Evolutionary conservation across 2,113 vertebrate genomes (phyloP).

Genomic region (Gymnocephalus cernua): DNA sequence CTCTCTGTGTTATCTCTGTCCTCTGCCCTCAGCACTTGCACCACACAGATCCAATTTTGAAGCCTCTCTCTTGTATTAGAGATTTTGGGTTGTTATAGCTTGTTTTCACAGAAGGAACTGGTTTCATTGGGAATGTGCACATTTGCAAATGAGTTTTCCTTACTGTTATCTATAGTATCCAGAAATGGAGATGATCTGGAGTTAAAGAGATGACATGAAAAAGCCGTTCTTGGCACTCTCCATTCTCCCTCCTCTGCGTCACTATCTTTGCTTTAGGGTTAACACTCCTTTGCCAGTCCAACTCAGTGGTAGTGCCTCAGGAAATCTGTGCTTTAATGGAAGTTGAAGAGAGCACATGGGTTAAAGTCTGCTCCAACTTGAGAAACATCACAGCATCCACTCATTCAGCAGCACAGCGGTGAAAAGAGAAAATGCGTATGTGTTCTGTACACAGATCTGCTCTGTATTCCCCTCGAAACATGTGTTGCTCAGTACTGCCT

Average conservation of each 20-base stretch:
- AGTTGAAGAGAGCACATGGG: conserved; percentile 1
- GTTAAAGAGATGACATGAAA: neutral
- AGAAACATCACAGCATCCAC: conserved; percentile 38
- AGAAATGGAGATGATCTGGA: neutral
- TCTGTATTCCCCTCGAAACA: conserved; percentile 23
- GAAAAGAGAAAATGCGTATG: neutral
- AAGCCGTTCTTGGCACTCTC: neutral
- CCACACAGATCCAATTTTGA: conserved; percentile 41
- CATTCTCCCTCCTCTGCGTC: neutral
- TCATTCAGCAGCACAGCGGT: conserved; percentile 21
- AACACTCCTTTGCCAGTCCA: neutral
- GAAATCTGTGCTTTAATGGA: conserved; percentile 45
- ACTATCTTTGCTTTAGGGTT: neutral
- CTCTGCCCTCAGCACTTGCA: conserved; percentile 40
- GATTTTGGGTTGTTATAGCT: neutral
- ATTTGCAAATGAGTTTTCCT: neutral
- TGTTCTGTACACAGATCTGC: conserved; percentile 32
- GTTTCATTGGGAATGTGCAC: neutral
- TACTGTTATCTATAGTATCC: neutral
- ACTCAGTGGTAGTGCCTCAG: neutral
- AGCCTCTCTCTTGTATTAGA: conserved; percentile 20
- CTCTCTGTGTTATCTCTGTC: conserved; percentile 44
- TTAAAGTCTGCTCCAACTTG: conserved; percentile 11
- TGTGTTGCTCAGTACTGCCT: neutral
- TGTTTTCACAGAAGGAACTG: neutral